phyloP scores from a whole-genome alignment of 1,140 invertebrate genomes.

The Calephelis nemesis region DNA sequence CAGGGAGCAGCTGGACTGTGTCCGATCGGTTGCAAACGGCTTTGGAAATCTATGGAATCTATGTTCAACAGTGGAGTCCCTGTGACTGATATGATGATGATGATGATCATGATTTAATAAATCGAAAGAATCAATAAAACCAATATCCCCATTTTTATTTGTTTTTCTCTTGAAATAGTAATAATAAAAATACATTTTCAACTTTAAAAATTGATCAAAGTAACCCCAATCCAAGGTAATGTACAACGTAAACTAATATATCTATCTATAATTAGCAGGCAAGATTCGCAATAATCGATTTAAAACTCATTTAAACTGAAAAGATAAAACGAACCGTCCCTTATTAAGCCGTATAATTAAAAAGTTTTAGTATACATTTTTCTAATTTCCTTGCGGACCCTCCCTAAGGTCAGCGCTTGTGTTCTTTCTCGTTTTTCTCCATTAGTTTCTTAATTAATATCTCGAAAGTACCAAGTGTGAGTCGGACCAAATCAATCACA shows the following conservation, averaged over 20 bases:
- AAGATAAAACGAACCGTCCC: constrained; percentile 4
- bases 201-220: no score
- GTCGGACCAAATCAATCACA: constrained; percentile 58
- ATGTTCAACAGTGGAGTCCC: no score
- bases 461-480: constrained; percentile 42
- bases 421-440: constrained; percentile 46
- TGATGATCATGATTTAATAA: no score
- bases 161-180: no score
- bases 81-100: no score
- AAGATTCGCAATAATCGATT: constrained; percentile 8
- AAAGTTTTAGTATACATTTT: constrained; percentile 45
- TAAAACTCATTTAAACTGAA: constrained; percentile 7
- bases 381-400: constrained; percentile 45
- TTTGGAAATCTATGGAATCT: no score
- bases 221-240: no score
- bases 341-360: constrained; percentile 36
- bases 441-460: constrained; percentile 69
- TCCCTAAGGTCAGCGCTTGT: constrained; percentile 41
- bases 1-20: no score
- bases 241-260: background rate
- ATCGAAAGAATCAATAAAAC: no score
- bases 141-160: no score
- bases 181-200: no score
- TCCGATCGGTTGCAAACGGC: no score
- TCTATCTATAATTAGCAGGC: background rate